A percentile compares a stretch with the other conserved stretches of the same genome.
Conservation (phyloP, 2,888 invertebrate species). For the Drosophila limbata region DNA sequence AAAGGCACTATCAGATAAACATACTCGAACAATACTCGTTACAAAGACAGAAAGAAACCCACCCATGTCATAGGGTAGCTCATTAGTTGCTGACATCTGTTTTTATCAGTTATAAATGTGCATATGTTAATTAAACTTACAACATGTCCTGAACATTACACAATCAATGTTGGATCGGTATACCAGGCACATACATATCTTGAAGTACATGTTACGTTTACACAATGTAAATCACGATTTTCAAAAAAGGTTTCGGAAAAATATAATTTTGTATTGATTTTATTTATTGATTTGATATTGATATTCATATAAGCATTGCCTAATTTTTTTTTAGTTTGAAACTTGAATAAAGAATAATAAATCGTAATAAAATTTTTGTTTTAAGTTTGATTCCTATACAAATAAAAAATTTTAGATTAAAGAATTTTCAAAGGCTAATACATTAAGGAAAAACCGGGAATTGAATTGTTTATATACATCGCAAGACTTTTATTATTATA, state of each 20-base stretch:
- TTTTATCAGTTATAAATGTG: slow-evolving; percentile 34
- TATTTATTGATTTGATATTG: no score
- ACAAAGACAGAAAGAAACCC: slow-evolving; percentile 22
- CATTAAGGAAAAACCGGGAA: no score
- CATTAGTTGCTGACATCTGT: neutral
- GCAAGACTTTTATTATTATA: no score
- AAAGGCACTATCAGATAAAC: slow-evolving; percentile 18
- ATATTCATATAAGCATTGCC: no score
- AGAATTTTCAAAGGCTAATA: no score
- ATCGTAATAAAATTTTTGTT: no score
- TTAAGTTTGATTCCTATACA: no score
- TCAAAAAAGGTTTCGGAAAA: neutral
- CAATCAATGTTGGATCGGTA: neutral
- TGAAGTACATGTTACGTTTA: neutral
- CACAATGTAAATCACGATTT: neutral
- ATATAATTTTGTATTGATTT: no score
- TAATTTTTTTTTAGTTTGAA: no score
- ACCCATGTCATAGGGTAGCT: neutral
- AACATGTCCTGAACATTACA: slow-evolving; percentile 24
- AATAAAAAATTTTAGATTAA: no score
- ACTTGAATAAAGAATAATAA: no score
- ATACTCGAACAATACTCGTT: neutral
- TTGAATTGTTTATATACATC: no score
- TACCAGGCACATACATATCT: neutral
- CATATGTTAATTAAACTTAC: slow-evolving; percentile 44